Evolutionary conservation across 2,888 invertebrate genomes (phyloP).

Genomic region (Drosophila siamana): DNA sequence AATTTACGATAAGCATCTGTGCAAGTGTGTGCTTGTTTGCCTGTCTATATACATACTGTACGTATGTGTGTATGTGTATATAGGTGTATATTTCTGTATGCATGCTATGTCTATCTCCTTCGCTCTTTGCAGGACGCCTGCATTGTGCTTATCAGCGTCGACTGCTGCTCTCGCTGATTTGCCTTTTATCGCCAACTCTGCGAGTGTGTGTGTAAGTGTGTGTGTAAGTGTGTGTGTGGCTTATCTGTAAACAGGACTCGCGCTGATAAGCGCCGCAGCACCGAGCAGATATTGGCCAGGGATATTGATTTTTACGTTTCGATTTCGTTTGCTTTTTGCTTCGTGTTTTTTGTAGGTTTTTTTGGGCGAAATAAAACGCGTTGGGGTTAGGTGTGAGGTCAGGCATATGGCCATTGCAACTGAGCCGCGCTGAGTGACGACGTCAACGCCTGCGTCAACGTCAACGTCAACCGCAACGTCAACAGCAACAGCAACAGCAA

Average conservation of each 20-base stretch:
- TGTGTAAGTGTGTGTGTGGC: conserved; percentile 4
- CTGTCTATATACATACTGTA: neutral
- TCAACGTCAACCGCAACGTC: conserved; percentile 19
- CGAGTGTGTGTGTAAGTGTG: neutral
- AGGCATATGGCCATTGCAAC: conserved; percentile 38
- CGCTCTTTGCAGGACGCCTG: conserved; percentile 59
- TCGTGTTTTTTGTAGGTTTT: too few relatives aligned
- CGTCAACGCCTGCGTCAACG: conserved; percentile 24
- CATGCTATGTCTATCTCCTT: conserved; percentile 10
- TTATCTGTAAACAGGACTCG: conserved; percentile 68
- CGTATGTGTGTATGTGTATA: neutral
- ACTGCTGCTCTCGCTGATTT: conserved; percentile 50
- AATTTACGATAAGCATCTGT: conserved; percentile 39
- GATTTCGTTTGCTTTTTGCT: neutral
- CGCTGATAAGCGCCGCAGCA: conserved; percentile 52
- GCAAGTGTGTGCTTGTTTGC: conserved; percentile 13
- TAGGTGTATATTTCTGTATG: conserved; percentile 10
- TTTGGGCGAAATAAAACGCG: conserved; percentile 11
- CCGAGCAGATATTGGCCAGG: conserved; percentile 6
- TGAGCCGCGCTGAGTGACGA: neutral
- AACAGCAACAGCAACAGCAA: conserved; percentile 21
- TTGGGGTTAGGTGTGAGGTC: conserved; percentile 43
- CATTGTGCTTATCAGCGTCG: conserved; percentile 36
- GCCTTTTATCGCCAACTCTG: conserved; percentile 50
- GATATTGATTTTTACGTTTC: conserved; percentile 29